Conservation (phyloP, 2,113 vertebrate genomes). For the Nycticorax nycticorax region DNA sequence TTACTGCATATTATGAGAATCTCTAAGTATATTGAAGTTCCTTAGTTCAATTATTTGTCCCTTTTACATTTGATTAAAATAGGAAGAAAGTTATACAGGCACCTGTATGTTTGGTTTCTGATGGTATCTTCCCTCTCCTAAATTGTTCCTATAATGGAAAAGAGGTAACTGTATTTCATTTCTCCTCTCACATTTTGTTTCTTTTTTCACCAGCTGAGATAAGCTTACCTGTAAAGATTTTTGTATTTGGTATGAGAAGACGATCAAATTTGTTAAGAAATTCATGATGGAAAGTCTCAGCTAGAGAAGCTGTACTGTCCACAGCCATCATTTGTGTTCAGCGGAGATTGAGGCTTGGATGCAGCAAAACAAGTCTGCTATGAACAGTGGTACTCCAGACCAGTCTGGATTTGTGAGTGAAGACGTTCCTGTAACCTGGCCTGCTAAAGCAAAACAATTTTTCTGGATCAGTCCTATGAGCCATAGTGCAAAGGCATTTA, state of each 20-base stretch:
- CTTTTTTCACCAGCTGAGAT: neutral
- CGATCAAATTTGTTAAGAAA: neutral
- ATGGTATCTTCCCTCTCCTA: neutral
- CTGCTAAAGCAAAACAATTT: neutral
- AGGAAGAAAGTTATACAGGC: neutral
- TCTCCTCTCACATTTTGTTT: neutral
- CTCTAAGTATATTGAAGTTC: constrained; percentile 16
- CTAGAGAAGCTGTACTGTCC: neutral
- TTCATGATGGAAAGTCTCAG: neutral
- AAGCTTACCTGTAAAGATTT: neutral
- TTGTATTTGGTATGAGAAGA: neutral
- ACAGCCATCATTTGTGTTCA: neutral
- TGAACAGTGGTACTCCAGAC: neutral
- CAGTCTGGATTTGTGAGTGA: neutral
- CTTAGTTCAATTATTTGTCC: constrained; percentile 31
- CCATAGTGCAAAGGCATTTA: neutral
- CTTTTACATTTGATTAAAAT: constrained; percentile 9
- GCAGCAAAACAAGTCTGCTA: neutral
- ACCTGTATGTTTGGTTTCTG: neutral
- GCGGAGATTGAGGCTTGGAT: neutral
- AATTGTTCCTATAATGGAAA: neutral
- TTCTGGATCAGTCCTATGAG: neutral
- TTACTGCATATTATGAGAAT: constrained; percentile 51
- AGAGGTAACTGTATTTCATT: neutral
- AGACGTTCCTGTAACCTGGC: neutral